Evolutionary conservation across 2,113 vertebrate genomes (phyloP), one percentile per base, ranked within the genome.

Genomic region (Sialia sialis): DNA sequence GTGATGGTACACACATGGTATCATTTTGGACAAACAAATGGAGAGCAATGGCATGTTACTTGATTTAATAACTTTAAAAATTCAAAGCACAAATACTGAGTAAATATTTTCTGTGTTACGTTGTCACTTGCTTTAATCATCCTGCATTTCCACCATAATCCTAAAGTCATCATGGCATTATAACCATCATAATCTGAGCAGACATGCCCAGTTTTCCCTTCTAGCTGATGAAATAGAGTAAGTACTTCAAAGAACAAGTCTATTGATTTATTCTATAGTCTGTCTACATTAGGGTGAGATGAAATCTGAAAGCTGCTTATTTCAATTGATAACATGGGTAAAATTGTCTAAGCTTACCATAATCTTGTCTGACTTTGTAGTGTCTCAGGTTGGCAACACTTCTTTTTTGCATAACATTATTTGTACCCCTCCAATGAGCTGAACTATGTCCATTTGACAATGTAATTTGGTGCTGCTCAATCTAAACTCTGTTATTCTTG

Each of bases 1-100:
- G 6, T 59, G 10, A 27, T 23, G 41, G 70, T 48, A 32, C 0
- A 1, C 7, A n/a, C 1, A 0, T 23, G n/a, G n/a, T n/a, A 46
- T 13, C 10, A 73, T 25, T 10, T 34, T 4, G 3, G 36, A 38
- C 21, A 86, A 90, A 83, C 2, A 70, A 75, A 76, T n/a, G 11
- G 11, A 80, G 27, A 64, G 5, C 18, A 83, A 38, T 25, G 16
- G 4, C 6, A 30, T 52, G 6, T 8, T 69, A 7, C 21, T 74
- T 82, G 16, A 51, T 83, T 60, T 39, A 78, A 44, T 51, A 52
- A 85, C 23, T 62, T 30, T 3, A n/a, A 79, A 72, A 72, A 5
- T 19, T 34, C 13, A 44, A 70, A 78, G 21, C 1, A 12, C 7
- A 8, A 22, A 52, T 44, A 82, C 29, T 43, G 13, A 79, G 44